Base-by-base conservation (phyloP, 2,113 vertebrate genomes). In the Spheniscus mendiculus region DNA sequence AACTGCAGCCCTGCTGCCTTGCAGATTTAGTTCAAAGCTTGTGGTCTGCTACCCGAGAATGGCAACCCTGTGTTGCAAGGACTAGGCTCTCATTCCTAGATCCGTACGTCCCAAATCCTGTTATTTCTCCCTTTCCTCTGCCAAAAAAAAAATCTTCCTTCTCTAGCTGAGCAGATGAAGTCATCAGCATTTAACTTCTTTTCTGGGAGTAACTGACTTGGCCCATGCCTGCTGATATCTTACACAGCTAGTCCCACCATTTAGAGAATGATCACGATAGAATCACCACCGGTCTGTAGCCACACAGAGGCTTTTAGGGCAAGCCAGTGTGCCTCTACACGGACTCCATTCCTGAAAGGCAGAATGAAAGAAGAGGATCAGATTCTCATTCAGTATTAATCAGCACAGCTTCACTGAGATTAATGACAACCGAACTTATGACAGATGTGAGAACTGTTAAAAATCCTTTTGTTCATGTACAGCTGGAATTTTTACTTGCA, bases 81-180 rank as follows among this genome's bases (percentile, higher is more conserved):
- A 58, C 4, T 8, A 86, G 66, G 21, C 18, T 74, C 38, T 74
- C 26, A 42, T 65, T 91, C n/a, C 42, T 58, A 86, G 21, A 74
- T 36, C 27, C 5, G 0, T 36, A 67, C 0, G 1, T 55, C 6
- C 19, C 0, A 0, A 72, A 67, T 76, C 11, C 29, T n/a, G 18
- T 0, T 16, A 32, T 42, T 42, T 42, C 7, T 14, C 6, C 0
- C 3, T 32, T 63, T 62, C 20, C 10, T 85, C 40, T 30, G 14
- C 0, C 9, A 15, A 16, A 2, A 12, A 50, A 5, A 23, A 32
- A 10, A 20, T 6, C 27, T 36, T 36, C 32, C 11, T 85, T 84
- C 20, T 61, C 20, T 36, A 61, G 26, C 9, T 38, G 2, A 52
- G 23, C 55, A 74, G 30, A 74, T 62, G 15, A 36, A 80, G 9